A percentile compares a stretch with the other conserved stretches of the same genome.
Conservation (phyloP, 2,888 invertebrate genomes). For the Dasypolia templi region DNA sequence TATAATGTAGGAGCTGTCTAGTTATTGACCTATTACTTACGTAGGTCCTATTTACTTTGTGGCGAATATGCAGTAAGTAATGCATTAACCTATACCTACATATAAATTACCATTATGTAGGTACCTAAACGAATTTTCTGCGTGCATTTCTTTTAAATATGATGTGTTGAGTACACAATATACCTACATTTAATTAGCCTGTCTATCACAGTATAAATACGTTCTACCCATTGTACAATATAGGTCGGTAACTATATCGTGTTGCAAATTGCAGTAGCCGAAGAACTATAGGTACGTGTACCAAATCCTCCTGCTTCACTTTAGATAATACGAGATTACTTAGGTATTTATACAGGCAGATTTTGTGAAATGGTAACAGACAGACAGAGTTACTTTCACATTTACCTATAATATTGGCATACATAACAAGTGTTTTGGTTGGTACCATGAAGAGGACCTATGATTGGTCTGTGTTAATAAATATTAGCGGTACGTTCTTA, state of each 20-base stretch:
- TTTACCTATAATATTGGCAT: neutral
- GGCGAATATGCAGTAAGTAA: neutral
- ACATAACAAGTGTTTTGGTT: neutral
- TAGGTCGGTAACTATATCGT: neutral
- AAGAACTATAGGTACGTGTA: neutral
- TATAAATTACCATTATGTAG: neutral
- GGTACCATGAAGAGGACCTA: neutral
- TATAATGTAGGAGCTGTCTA: neutral
- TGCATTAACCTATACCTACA: neutral
- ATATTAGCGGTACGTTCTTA: neutral
- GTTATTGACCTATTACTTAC: neutral
- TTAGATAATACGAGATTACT: neutral
- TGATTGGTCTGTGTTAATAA: neutral
- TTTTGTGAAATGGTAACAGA: neutral
- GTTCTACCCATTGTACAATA: neutral
- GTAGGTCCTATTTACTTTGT: neutral
- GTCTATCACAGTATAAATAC: neutral
- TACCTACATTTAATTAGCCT: conserved; percentile 1
- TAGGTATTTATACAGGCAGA: neutral
- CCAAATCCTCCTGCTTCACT: neutral
- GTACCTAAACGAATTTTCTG: no score
- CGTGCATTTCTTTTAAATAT: neutral
- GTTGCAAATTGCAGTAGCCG: neutral
- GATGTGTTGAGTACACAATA: neutral
- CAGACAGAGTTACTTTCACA: neutral